Conservation (phyloP, 2,797 vertebrate genomes). For the Gastrophryne carolinensis region DNA sequence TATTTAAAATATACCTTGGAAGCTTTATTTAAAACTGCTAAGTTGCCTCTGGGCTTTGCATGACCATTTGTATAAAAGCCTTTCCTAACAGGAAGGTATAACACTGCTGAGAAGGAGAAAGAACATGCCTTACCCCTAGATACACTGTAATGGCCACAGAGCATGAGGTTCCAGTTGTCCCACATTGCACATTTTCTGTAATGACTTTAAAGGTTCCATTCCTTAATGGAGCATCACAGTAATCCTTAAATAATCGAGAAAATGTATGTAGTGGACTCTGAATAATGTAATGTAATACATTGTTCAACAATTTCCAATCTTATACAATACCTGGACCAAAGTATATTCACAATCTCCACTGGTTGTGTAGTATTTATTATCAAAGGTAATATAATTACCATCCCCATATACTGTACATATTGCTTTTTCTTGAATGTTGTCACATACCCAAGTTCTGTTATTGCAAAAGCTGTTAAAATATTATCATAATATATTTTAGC, state of each 20-base stretch:
- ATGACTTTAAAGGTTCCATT: constrained; percentile 70
- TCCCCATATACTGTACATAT: constrained; percentile 74
- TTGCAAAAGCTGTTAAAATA: constrained; percentile 63
- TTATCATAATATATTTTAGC: background rate
- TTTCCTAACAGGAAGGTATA: no score
- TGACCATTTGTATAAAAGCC: no score
- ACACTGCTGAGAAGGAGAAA: no score
- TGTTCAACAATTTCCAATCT: background rate
- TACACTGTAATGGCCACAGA: constrained; percentile 74
- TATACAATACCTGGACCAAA: constrained; percentile 66
- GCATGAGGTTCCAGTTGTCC: constrained; percentile 74
- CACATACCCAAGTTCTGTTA: constrained; percentile 70
- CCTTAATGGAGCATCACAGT: constrained; percentile 56
- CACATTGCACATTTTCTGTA: constrained; percentile 76
- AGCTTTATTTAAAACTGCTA: no score
- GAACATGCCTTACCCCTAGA: constrained; percentile 60
- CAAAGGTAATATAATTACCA: constrained; percentile 74
- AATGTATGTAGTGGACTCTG: background rate
- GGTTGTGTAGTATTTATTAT: constrained; percentile 67
- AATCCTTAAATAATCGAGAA: constrained; percentile 53
- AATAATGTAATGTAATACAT: background rate
- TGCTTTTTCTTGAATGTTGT: constrained; percentile 60
- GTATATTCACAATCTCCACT: constrained; percentile 74
- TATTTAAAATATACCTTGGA: no score
- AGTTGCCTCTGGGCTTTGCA: no score